Percentiles rank a stretch among this genome's conserved stretches.
Conservation (phyloP, 2,797 vertebrate species). For the Schizopygopsis malacanthus region DNA sequence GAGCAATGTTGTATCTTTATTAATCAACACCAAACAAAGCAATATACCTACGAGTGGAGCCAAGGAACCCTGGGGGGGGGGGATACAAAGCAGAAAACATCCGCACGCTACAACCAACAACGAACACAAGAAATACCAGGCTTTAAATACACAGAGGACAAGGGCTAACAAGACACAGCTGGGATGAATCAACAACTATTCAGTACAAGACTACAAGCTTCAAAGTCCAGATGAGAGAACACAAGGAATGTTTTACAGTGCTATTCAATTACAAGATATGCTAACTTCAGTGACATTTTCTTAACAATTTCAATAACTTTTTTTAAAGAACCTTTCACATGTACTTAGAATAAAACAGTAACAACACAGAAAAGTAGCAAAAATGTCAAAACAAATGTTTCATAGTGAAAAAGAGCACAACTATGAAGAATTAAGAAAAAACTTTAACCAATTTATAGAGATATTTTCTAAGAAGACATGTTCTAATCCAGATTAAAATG, state of each 20-base stretch:
- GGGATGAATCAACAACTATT: too few relatives aligned
- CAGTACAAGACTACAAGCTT: too few relatives aligned
- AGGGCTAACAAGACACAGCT: not conserved
- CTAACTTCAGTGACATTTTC: not conserved
- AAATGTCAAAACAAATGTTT: not conserved
- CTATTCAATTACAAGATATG: not conserved
- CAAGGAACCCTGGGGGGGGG: too few relatives aligned
- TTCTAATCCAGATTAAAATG: not conserved
- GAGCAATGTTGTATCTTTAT: too few relatives aligned
- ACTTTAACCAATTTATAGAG: not conserved
- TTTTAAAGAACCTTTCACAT: not conserved
- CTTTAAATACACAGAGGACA: not conserved
- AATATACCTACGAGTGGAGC: too few relatives aligned
- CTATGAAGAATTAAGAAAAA: not conserved
- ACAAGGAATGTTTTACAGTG: too few relatives aligned
- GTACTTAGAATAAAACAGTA: not conserved
- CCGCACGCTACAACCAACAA: not conserved
- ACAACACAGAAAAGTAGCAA: not conserved
- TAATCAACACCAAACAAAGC: not conserved
- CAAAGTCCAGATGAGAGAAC: too few relatives aligned
- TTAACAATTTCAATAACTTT: not conserved
- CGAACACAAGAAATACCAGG: not conserved
- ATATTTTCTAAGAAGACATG: not conserved
- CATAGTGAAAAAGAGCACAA: not conserved
- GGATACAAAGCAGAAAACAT: not conserved